Conservation (phyloP, 1,140 invertebrate species). For the Drosophila quadrilineata region DNA sequence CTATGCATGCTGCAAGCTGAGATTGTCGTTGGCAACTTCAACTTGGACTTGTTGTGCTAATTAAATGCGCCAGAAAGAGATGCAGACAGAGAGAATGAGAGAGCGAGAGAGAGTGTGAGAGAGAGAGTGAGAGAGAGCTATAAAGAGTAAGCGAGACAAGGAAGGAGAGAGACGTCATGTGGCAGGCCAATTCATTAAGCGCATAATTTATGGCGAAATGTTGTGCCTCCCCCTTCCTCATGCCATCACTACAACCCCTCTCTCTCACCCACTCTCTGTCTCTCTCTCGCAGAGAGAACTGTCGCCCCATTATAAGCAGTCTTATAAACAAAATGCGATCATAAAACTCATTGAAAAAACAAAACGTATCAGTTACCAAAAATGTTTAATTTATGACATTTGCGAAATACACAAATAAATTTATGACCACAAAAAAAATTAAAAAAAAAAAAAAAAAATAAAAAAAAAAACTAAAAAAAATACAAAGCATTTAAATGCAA, state of each 20-base stretch:
- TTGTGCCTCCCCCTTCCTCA: constrained; percentile 3
- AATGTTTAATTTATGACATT: constrained; percentile 78
- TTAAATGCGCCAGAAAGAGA: constrained; percentile 66
- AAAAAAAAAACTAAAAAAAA: no score
- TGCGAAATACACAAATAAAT: no score
- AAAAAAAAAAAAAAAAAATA: no score
- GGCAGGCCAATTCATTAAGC: constrained; percentile 74
- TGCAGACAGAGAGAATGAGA: constrained; percentile 30
- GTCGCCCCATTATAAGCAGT: constrained; percentile 47
- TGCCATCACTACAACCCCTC: no score
- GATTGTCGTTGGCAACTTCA: not conserved
- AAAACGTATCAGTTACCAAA: constrained; percentile 68
- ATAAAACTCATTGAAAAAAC: constrained; percentile 32
- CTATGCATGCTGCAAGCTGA: constrained; percentile 11
- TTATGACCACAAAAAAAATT: constrained; percentile 69
- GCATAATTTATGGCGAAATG: constrained; percentile 72
- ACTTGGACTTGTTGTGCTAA: constrained; percentile 17
- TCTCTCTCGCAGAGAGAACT: constrained; percentile 31
- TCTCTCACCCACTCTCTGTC: not conserved
- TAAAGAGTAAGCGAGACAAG: no score
- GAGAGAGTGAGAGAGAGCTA: no score
- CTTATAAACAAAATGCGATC: constrained; percentile 28
- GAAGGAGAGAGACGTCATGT: constrained; percentile 48
- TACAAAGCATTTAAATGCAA: constrained; percentile 71
- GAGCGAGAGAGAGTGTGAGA: no score